Percentiles rank a stretch among this genome's conserved stretches.
Evolutionary conservation across 2,888 invertebrate genomes (phyloP).

Genomic region (Calameuta filiformis): DNA sequence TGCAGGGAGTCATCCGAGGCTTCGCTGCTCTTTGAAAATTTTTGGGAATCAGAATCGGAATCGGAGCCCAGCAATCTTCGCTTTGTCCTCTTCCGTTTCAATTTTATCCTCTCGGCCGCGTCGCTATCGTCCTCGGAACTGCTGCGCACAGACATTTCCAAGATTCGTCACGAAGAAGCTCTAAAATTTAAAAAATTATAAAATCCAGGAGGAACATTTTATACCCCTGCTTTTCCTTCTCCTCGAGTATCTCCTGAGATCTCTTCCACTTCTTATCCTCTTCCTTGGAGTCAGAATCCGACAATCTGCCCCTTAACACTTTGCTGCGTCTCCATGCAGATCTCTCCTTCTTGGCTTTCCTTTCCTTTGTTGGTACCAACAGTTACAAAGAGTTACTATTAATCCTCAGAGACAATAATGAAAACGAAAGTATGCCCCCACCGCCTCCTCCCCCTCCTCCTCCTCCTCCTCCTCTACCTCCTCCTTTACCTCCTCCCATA

Average conservation of each 20-base stretch:
- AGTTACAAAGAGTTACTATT: not conserved
- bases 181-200: too few relatives aligned
- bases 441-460: too few relatives aligned
- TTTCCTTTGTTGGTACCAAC: not conserved
- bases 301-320: slow-evolving; percentile 47
- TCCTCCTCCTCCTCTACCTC: too few relatives aligned
- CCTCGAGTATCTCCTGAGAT: slow-evolving; percentile 24
- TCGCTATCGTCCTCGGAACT: not conserved
- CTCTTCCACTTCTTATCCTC: slow-evolving; percentile 43
- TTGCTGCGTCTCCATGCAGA: slow-evolving; percentile 48
- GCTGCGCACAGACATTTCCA: too few relatives aligned
- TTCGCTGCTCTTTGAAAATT: slow-evolving; percentile 12
- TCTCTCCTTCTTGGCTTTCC: slow-evolving; percentile 22
- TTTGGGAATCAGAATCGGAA: slow-evolving; percentile 35
- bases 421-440: too few relatives aligned
- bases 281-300: slow-evolving; percentile 52
- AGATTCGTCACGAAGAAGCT: too few relatives aligned
- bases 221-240: slow-evolving; percentile 26
- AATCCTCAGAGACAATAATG: not conserved
- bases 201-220: not conserved
- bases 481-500: not conserved
- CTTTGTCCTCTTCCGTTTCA: slow-evolving; percentile 29
- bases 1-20: slow-evolving; percentile 11
- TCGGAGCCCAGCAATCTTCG: slow-evolving; percentile 46
- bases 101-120: not conserved